Evolutionary conservation across 2,797 vertebrate genomes (phyloP), one percentile per base, ranked within the genome.

Genomic region (Malacoctenus gilli): DNA sequence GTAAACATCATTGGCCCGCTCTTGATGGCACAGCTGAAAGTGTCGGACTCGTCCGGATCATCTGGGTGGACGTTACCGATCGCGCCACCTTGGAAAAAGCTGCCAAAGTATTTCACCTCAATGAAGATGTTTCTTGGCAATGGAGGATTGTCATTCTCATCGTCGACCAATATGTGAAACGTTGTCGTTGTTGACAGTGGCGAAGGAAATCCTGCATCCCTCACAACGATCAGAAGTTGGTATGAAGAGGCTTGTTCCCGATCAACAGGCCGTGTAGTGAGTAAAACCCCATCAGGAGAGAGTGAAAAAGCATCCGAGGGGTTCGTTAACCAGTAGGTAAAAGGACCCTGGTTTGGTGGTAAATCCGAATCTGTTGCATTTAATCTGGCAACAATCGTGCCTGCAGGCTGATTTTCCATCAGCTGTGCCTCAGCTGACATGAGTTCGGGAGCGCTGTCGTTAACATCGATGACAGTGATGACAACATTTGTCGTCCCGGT

Each of bases 71-170:
- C 87, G 0, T 87, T 87, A 8, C 92, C 92, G 0, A 93, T 88
- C 48, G 86, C 67, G 36, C 92, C 92, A 47, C 92, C 92, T 15
- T 83, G 79, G 54, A 93, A 93, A 47, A 84, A 85, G 11, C 73
- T 90, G 20, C 92, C 92, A 68, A 89, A 93, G 72, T 93, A 93
- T 80, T 93, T 92, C 8, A 93, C 91, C 55, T 92, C 90, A 6
- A 93, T 91, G 40, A 89, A 80, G 34, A 93, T 83, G 11, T 85
- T 88, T 68, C 91, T 89, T 4, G 81, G 77, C 21, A 75, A 13
- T 4, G 92, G 62, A 12, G 90, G 85, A 62, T 90, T 93, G 39
- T 93, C 92, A 4, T 93, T 93, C 80, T 92, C 89, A 65, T 93
- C 92, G 32, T 82, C 20, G 49, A 92, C 75, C 21, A 51, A 79